A percentile compares a stretch with the other conserved stretches of the same genome.
Evolutionary conservation across 2,113 vertebrate genomes (phyloP).

Genomic region (Piliocolobus tephrosceles): DNA sequence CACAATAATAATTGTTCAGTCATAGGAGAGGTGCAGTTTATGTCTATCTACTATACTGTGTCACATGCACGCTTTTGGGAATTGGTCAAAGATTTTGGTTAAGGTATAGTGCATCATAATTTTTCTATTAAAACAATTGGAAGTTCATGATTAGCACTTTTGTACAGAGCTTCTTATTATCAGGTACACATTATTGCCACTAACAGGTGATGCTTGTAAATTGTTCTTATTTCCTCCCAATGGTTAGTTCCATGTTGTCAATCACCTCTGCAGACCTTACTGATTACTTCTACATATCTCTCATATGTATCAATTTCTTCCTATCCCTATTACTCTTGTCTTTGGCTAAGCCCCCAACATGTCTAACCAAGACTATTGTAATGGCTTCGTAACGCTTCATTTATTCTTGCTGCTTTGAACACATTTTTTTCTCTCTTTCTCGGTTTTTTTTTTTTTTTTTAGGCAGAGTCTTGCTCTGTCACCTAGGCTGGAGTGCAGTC

Average conservation of each 20-base stretch:
- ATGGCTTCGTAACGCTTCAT: background rate
- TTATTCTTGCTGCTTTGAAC: background rate
- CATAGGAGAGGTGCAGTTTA: background rate
- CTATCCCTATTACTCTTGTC: background rate
- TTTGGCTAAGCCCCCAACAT: background rate
- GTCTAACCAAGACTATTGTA: background rate
- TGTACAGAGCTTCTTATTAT: background rate
- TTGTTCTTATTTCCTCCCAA: background rate
- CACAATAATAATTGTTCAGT: background rate
- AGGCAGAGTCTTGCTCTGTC: too few relatives aligned
- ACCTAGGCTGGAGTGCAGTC: too few relatives aligned
- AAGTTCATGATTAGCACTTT: background rate
- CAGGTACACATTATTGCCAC: background rate
- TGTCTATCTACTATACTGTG: background rate
- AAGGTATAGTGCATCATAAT: background rate
- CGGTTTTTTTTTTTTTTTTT: too few relatives aligned
- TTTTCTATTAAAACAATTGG: background rate
- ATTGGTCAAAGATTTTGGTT: background rate
- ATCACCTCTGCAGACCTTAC: background rate
- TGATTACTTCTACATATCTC: background rate
- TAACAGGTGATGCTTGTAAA: background rate
- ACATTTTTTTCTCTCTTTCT: background rate
- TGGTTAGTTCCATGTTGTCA: background rate
- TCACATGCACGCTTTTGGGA: background rate
- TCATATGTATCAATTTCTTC: background rate